Conservation (phyloP, 2,888 invertebrate species). For the Carterocephalus palaemon region DNA sequence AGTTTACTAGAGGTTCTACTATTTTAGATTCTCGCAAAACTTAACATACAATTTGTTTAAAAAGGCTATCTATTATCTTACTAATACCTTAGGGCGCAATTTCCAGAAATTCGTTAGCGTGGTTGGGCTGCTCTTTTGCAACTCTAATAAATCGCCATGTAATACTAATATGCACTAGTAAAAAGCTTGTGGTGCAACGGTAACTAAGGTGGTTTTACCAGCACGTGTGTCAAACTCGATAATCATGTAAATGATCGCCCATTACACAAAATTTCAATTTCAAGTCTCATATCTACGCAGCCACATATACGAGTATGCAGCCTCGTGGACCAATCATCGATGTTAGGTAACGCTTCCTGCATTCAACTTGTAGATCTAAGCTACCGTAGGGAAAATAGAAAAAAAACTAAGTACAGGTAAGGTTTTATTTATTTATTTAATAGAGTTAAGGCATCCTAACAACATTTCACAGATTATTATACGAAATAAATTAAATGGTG, state of each 20-base stretch:
- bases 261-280: constrained; percentile 26
- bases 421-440: no score
- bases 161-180: constrained; percentile 9
- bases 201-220: constrained; percentile 16
- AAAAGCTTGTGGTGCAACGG: constrained; percentile 17
- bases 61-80: no score
- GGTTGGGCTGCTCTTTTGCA: constrained; percentile 2
- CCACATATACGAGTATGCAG: no score
- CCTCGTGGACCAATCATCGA: constrained; percentile 17
- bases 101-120: no score
- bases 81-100: no score
- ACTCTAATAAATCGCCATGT: not conserved
- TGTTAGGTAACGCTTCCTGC: constrained; percentile 19
- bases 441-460: no score
- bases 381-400: constrained; percentile 2
- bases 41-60: no score
- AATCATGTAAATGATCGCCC: constrained; percentile 24
- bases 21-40: no score
- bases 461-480: no score
- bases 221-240: constrained; percentile 18
- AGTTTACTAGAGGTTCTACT: no score
- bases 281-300: constrained; percentile 17
- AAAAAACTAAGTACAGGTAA: no score
- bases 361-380: constrained; percentile 3
- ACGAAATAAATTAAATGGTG: no score